These are phyloP conservation scores for Platynereis dumerilii DNA, from an alignment of 2,888 invertebrate genomes.

Conservation along the genomic window DNA sequence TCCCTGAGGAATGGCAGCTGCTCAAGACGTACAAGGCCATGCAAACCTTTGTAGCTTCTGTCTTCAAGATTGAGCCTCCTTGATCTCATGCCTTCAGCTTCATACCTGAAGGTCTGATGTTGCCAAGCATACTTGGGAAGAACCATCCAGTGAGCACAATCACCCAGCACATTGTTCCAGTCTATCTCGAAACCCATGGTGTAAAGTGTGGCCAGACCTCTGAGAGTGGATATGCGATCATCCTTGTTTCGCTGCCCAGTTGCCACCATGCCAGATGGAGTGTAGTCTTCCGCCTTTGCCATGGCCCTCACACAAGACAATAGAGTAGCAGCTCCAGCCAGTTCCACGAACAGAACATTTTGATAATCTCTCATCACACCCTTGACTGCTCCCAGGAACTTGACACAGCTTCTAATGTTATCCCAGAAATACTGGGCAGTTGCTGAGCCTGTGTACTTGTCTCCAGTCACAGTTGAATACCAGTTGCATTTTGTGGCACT, in stretches of 20 bases:
- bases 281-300: constrained; percentile 10
- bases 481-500: constrained; percentile 2
- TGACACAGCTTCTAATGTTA: constrained; percentile 24
- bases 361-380: constrained; percentile 23
- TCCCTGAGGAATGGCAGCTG: constrained; percentile 16
- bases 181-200: constrained; percentile 14
- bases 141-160: constrained; percentile 22
- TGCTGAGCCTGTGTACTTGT: background rate
- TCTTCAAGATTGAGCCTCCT: constrained; percentile 19
- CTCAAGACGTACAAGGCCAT: constrained; percentile 9
- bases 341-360: constrained; percentile 26
- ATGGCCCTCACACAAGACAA: constrained; percentile 23
- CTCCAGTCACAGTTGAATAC: constrained; percentile 24
- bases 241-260: constrained; percentile 15
- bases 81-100: constrained; percentile 17
- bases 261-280: constrained; percentile 14
- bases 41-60: constrained; percentile 15
- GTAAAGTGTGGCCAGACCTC: constrained; percentile 20
- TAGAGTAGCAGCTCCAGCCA: constrained; percentile 22
- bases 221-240: constrained; percentile 13
- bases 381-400: constrained; percentile 23
- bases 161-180: constrained; percentile 17
- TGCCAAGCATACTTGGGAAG: constrained; percentile 30
- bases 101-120: constrained; percentile 24
- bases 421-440: constrained; percentile 29